Evolutionary conservation across 2,888 invertebrate genomes (phyloP).

Genomic region (Nysson spinosus): DNA sequence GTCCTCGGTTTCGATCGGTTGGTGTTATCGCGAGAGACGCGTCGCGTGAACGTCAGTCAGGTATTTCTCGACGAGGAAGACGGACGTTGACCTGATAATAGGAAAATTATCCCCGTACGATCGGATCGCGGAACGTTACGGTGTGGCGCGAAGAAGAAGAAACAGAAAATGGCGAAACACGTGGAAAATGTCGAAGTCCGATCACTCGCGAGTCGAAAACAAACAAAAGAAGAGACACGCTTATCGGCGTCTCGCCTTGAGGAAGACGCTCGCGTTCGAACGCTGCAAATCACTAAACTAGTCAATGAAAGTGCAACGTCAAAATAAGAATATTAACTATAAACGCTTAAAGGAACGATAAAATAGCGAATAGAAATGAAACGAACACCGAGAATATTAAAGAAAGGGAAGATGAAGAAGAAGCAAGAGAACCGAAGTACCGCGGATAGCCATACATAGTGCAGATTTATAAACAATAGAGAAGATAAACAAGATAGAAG

Average conservation of each 20-base stretch:
- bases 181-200: constrained; percentile 46
- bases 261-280: constrained; percentile 52
- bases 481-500: constrained; percentile 26
- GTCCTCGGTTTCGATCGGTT: not conserved
- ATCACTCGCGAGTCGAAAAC: constrained; percentile 28
- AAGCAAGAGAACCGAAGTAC: constrained; percentile 40
- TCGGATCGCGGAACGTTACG: constrained; percentile 29
- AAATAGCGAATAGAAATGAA: constrained; percentile 37
- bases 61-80: constrained; percentile 8
- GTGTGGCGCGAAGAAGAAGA: not conserved
- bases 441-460: constrained; percentile 16
- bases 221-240: constrained; percentile 7
- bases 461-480: constrained; percentile 15
- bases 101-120: constrained; percentile 35
- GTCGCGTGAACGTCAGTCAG: not conserved
- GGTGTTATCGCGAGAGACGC: not conserved
- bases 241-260: constrained; percentile 41
- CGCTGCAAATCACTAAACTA: constrained; percentile 73
- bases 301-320: constrained; percentile 78
- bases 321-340: constrained; percentile 70
- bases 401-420: constrained; percentile 29
- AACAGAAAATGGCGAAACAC: not conserved
- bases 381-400: constrained; percentile 26
- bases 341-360: constrained; percentile 52
- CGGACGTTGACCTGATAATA: constrained; percentile 30